Percentiles rank a stretch among this genome's conserved stretches.
Evolutionary conservation across 2,888 invertebrate genomes (phyloP).

Genomic region (Erebia aethiops): DNA sequence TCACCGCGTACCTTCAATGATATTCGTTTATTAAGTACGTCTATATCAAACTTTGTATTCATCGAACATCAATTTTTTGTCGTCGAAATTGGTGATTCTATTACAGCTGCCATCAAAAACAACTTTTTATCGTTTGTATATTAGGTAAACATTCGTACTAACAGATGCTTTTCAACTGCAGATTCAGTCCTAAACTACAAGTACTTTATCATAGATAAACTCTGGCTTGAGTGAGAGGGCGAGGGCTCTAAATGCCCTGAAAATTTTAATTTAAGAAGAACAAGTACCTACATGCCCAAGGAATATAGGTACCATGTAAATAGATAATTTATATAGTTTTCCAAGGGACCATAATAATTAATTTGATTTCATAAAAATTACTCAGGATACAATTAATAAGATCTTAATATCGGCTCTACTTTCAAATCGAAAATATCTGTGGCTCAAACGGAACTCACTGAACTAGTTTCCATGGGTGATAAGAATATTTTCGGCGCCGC

Average conservation of each 20-base stretch:
- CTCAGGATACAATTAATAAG: background rate
- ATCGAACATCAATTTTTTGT: background rate
- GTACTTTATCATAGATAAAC: no score
- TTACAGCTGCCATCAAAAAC: background rate
- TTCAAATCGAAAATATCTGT: background rate
- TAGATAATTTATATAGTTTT: background rate
- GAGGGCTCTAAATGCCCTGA: no score
- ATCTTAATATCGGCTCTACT: background rate
- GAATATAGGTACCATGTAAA: no score
- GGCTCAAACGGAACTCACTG: slow-evolving; percentile 49
- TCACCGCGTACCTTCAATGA: slow-evolving; percentile 8
- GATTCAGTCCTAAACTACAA: no score
- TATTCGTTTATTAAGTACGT: background rate
- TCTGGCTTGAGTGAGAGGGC: no score
- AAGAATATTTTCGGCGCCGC: slow-evolving; percentile 67
- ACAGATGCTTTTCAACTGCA: no score
- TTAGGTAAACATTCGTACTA: no score
- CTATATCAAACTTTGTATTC: background rate
- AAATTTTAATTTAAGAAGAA: no score
- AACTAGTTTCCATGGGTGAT: slow-evolving; percentile 66
- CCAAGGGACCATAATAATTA: background rate
- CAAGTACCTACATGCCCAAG: no score
- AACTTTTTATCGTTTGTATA: background rate
- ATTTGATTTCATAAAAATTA: background rate
- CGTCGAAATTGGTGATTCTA: background rate